A percentile compares a stretch with the other conserved stretches of the same genome.
Conservation (phyloP, 2,888 invertebrate species). For the Dioctria linearis region DNA sequence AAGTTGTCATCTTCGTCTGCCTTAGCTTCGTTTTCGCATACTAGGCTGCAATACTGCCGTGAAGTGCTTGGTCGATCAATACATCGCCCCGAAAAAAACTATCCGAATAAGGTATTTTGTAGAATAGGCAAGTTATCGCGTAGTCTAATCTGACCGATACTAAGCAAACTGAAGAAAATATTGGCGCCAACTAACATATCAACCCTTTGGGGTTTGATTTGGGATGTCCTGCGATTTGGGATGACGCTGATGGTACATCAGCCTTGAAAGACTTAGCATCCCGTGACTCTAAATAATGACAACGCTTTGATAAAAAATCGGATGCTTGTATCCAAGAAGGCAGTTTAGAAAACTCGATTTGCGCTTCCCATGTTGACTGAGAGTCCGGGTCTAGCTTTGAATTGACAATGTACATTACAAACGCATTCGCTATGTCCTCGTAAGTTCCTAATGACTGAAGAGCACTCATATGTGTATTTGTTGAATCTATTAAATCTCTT, state of each 20-base stretch:
- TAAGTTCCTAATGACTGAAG: background rate
- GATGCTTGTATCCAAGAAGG: background rate
- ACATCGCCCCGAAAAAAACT: background rate
- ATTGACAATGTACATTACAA: background rate
- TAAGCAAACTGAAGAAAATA: background rate
- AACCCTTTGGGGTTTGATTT: slow-evolving; percentile 9
- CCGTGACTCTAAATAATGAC: background rate
- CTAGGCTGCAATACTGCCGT: background rate
- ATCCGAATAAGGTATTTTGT: background rate
- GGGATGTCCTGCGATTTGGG: no score
- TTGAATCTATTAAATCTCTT: background rate
- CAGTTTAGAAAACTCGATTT: slow-evolving; percentile 1
- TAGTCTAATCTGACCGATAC: background rate
- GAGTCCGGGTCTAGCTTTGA: slow-evolving; percentile 2
- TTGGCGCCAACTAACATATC: slow-evolving; percentile 2
- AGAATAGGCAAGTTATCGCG: background rate
- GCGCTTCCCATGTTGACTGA: background rate
- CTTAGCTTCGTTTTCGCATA: background rate
- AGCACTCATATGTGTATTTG: slow-evolving; percentile 4
- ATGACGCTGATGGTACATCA: no score
- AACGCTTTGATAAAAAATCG: background rate
- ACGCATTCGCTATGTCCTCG: background rate
- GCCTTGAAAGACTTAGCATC: no score
- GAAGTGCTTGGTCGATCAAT: background rate
- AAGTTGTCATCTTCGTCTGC: background rate